Conservation (phyloP, 1,140 invertebrate species). For the Drosophila sulfurigaster region DNA sequence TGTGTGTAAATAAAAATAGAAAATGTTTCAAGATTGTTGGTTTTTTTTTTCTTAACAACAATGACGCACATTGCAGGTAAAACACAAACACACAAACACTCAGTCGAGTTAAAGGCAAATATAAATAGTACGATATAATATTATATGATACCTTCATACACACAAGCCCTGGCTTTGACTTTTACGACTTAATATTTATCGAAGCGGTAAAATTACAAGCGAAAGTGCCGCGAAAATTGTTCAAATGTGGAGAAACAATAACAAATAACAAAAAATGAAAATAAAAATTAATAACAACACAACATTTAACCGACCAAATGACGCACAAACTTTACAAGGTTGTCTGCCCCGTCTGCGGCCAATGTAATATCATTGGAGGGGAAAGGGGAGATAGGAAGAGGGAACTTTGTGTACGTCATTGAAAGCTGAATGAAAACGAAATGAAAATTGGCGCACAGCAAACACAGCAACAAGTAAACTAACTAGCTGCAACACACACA, state of each 20-base stretch:
- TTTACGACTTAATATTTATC: slow-evolving; percentile 53
- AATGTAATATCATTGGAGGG: slow-evolving; percentile 45
- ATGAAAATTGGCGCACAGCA: slow-evolving; percentile 56
- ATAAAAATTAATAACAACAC: slow-evolving; percentile 39
- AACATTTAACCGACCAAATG: slow-evolving; percentile 53
- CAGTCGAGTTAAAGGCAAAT: slow-evolving; percentile 20
- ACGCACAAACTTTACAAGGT: slow-evolving; percentile 78
- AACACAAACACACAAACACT: slow-evolving; percentile 6
- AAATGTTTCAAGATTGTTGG: slow-evolving; percentile 23
- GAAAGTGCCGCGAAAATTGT: slow-evolving; percentile 44
- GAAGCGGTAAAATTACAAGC: slow-evolving; percentile 48
- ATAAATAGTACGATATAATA: slow-evolving; percentile 17
- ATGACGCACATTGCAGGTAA: slow-evolving; percentile 50
- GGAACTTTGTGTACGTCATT: slow-evolving; percentile 63
- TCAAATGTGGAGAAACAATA: slow-evolving; percentile 52
- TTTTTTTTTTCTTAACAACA: slow-evolving; percentile 4
- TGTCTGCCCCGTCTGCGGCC: slow-evolving; percentile 55
- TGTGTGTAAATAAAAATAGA: slow-evolving; percentile 43
- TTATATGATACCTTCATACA: neutral
- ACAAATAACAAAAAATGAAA: slow-evolving; percentile 24
- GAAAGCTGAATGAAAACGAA: slow-evolving; percentile 74
- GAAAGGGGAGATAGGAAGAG: neutral
- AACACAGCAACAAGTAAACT: slow-evolving; percentile 17
- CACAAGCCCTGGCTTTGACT: slow-evolving; percentile 18
- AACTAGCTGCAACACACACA: slow-evolving; percentile 6